Evolutionary conservation across 2,113 vertebrate genomes (phyloP), one percentile per base, ranked within the genome.

Genomic region (Ammodytes dubius): DNA sequence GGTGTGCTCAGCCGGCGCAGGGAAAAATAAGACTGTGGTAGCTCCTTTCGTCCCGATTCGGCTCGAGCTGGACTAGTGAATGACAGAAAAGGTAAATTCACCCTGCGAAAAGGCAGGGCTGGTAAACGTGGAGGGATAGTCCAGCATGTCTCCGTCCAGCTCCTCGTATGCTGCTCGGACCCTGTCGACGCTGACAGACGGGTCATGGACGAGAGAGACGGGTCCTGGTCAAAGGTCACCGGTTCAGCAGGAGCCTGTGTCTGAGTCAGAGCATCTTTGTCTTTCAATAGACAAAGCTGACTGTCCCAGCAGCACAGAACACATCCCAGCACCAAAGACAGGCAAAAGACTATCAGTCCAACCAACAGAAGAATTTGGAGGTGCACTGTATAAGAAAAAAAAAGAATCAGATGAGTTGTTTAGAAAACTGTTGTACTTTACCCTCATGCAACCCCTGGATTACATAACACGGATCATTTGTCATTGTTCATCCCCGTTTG

Each of bases 251-350:
- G 72, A 57, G 57, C 63, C 0, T 61, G 53, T 11, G 66, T 15
- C n/a, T 17, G 91, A 74, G 83, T 73, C 49, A 43, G 68, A 2
- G 76, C 49, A 50, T 89, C 85, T 77, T 92, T 90, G 76, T 87
- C 15, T 56, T 77, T 75, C 0, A 17, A 54, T 40, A 71, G 54
- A 63, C 70, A 88, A 27, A 47, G 53, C 5, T 76, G 74, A 27
- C 79, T 91, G 11, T 60, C 89, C 67, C 75, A 77, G 90, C 94
- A 94, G 82, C 95, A 96, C 42, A 95, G 10, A 8, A 95, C n/a
- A 11, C 96, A 97, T 75, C 96, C 93, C 77, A 96, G 88, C 37
- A 96, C 70, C 77, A 95, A 79, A 79, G 85, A 91, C 84, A 96
- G 91, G 74, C 93, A 95, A 17, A 96, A 94, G 3, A 95, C 50